Percentiles rank a stretch among this genome's conserved stretches.
phyloP scores from a whole-genome alignment of 2,888 invertebrate genomes.

The Podotricha telesiphe region DNA sequence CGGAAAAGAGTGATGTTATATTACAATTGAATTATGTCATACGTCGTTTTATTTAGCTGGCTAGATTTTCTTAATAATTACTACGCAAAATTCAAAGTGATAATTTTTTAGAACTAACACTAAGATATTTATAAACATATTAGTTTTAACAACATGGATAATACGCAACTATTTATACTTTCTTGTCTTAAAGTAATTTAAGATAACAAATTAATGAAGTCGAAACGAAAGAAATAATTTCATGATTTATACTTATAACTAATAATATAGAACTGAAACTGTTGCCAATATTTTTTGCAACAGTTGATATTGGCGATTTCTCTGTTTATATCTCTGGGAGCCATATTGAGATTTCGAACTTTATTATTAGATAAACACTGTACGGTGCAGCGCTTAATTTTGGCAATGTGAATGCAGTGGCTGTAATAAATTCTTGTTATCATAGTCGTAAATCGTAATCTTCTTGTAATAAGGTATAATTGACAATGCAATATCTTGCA shows the following conservation, averaged over 20 bases:
- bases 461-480: conserved; percentile 28
- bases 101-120: too few species aligned
- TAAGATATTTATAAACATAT: too few species aligned
- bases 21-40: too few species aligned
- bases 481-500: conserved; percentile 36
- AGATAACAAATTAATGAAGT: conserved; percentile 3
- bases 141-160: not conserved
- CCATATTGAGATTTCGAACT: conserved; percentile 30
- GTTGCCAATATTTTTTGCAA: conserved; percentile 30
- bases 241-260: conserved; percentile 13
- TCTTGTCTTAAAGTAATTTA: not conserved
- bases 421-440: conserved; percentile 34
- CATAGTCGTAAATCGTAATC: conserved; percentile 31
- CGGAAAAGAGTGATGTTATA: too few species aligned
- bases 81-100: too few species aligned
- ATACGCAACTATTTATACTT: not conserved
- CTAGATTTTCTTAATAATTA: too few species aligned
- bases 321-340: conserved; percentile 33
- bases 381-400: conserved; percentile 31
- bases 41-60: too few species aligned
- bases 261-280: not conserved
- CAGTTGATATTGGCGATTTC: conserved; percentile 27
- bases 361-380: conserved; percentile 42
- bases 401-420: conserved; percentile 32
- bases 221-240: conserved; percentile 1